phyloP scores from a whole-genome alignment of 1,140 invertebrate species.

The Bombus waltoni region DNA sequence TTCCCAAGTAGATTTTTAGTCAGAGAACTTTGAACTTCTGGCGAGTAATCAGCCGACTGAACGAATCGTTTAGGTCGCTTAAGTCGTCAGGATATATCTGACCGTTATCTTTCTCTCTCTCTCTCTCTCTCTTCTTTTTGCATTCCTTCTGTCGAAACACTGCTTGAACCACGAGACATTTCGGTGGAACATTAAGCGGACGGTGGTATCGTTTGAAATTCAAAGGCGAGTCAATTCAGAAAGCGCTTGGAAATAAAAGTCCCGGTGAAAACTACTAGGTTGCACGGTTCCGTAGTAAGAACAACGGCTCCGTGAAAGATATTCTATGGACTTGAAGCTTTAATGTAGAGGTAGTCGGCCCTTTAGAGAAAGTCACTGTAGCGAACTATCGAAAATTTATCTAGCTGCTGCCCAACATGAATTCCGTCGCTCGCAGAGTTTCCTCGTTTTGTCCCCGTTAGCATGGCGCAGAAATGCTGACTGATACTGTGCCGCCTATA shows the following conservation, averaged over 20 bases:
- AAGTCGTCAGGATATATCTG: background rate
- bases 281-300: too few species aligned
- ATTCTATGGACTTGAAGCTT: background rate
- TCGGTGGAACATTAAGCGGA: background rate
- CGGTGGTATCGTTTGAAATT: constrained; percentile 23
- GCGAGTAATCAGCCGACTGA: background rate
- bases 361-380: background rate
- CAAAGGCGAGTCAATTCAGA: constrained; percentile 17
- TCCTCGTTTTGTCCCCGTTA: background rate
- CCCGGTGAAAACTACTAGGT: background rate
- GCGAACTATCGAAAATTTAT: constrained; percentile 3
- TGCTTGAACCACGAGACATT: background rate
- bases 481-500: background rate
- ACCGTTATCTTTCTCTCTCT: background rate
- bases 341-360: background rate
- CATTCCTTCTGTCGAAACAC: background rate
- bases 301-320: background rate
- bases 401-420: background rate
- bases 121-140: background rate
- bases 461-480: background rate
- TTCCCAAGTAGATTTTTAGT: background rate
- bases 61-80: background rate
- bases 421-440: background rate
- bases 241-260: background rate
- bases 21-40: background rate